Evolutionary conservation across 2,888 invertebrate species (phyloP).

Genomic region (Blomia tropicalis): DNA sequence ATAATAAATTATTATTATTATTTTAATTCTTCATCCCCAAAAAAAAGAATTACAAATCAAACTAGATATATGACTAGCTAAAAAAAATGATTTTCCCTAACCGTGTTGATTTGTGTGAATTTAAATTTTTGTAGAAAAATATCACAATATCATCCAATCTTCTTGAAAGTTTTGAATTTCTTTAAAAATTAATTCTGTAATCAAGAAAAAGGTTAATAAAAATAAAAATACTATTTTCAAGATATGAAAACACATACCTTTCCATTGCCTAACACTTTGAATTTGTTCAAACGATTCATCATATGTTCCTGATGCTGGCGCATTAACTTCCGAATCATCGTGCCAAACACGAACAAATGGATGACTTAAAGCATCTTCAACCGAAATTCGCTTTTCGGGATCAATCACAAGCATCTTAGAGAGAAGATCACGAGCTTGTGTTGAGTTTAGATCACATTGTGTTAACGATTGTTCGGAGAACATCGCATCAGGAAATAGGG

Average conservation of each 20-base stretch:
- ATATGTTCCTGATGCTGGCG: conserved; percentile 90
- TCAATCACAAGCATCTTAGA: conserved; percentile 97
- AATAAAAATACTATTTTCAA: background rate
- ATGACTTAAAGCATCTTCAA: conserved; percentile 91
- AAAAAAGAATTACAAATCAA: too few species aligned
- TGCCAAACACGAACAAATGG: conserved; percentile 99
- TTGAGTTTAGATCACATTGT: conserved; percentile 80
- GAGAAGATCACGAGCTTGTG: conserved; percentile 87
- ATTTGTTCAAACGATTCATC: conserved; percentile 97
- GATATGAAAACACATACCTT: conserved; percentile 37
- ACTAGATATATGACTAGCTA: too few species aligned
- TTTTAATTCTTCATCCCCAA: too few species aligned
- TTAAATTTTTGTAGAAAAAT: too few species aligned
- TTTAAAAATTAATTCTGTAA: conserved; percentile 76
- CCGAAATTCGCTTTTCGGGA: conserved; percentile 91
- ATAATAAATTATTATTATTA: too few species aligned
- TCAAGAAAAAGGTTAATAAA: too few species aligned
- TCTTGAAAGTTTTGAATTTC: conserved; percentile 91
- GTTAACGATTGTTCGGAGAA: conserved; percentile 93
- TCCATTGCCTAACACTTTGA: conserved; percentile 99
- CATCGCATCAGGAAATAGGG: conserved; percentile 89
- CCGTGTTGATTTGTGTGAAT: too few species aligned
- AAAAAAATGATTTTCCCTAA: too few species aligned
- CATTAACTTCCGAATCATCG: conserved; percentile 97
- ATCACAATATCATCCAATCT: conserved; percentile 38